Conservation (phyloP, 2,888 invertebrate species). For the Habrosyne pyritoides region DNA sequence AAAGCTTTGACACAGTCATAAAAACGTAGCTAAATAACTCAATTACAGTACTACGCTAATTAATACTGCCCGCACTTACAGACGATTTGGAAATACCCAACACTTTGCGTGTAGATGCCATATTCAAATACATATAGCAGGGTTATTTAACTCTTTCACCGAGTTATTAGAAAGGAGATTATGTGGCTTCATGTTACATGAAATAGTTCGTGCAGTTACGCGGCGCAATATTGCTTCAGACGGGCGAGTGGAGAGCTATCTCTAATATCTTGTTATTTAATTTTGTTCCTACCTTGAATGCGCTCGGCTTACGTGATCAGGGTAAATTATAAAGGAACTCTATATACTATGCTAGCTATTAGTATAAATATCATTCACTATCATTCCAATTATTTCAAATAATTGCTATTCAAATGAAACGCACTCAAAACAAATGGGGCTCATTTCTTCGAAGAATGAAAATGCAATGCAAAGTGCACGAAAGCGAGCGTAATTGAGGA, state of each 20-base stretch:
- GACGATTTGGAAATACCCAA: not conserved
- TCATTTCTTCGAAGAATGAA: conserved; percentile 39
- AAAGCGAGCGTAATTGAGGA: conserved; percentile 38
- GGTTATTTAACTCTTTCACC: not conserved
- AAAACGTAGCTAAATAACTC: conserved; percentile 1
- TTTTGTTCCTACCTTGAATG: not conserved
- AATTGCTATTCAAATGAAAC: conserved; percentile 30
- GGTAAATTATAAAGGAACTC: not conserved
- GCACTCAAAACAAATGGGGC: conserved; percentile 23
- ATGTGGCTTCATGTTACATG: not conserved
- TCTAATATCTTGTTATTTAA: not conserved
- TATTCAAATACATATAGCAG: not conserved
- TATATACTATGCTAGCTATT: not conserved
- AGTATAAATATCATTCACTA: not conserved
- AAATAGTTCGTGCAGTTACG: conserved; percentile 1
- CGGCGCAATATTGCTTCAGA: not conserved
- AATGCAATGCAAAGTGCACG: conserved; percentile 33
- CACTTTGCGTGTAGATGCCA: not conserved
- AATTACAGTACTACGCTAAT: conserved; percentile 2
- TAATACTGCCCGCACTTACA: not conserved
- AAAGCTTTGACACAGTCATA: conserved; percentile 1
- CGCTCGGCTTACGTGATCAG: not conserved
- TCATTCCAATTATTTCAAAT: not conserved
- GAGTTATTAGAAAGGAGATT: not conserved
- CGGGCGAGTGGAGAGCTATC: not conserved